Evolutionary conservation across 1,140 invertebrate species (phyloP), one percentile per base, ranked within the genome.

Genomic region (Panulirus ornatus): DNA sequence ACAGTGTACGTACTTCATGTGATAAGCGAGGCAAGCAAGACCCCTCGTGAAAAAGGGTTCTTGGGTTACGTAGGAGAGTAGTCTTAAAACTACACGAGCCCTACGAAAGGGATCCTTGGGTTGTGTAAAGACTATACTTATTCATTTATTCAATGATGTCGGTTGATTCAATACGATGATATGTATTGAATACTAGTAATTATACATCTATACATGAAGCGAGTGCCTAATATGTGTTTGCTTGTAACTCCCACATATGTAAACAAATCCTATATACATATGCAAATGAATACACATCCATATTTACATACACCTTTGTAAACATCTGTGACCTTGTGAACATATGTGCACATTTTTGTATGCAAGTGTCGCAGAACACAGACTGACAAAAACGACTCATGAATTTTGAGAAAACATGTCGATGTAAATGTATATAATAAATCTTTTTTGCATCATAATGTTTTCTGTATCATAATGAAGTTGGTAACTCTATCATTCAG

Each of bases 371-470:
- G 58, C 27, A 5, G 27, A 27, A 8, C 27, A 30, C n/a, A 30
- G 58, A 66, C n/a, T 30, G 27, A 66, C 58, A 30, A 30, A 47
- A 5, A 66, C 22, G n/a, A 66, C n/a, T 22, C 3, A 66, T 66
- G 58, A 30, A 30, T 66, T 66, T 27, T 27, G 30, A 66, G 58
- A 66, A 66, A 66, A 66, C 58, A 30, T 66, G 30, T 30, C 27
- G 27, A 66, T 66, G n/a, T 14, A 66, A 30, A 30, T 66, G 58
- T 66, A 66, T 30, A 66, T 66, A 66, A 66, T 58, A 66, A 66
- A 30, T 0, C 5, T 47, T 47, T 11, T 47, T 11, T 47, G 5
- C 14, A 6, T 47, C 44, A 47, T 11, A 47, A 47, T 47, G 44
- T 47, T 47, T 5, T 47, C 14, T 47, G 14, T 6, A 5, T 47